Percentiles rank a stretch among this genome's conserved stretches.
Conservation (phyloP, 2,888 invertebrate species). For the Elysia crispata region DNA sequence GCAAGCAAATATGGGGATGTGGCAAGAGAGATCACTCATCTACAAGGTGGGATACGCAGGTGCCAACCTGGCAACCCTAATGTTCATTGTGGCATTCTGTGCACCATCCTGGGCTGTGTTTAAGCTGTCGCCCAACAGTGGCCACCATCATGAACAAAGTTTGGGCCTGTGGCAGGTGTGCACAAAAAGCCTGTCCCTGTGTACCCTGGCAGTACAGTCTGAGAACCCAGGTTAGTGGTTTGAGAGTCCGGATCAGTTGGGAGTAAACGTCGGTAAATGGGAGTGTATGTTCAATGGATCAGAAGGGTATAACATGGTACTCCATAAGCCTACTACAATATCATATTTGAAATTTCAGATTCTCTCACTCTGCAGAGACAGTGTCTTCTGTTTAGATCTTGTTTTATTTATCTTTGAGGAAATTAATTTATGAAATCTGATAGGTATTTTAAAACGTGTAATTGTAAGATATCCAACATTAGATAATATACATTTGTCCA, state of each 20-base stretch:
- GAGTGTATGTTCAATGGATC: too few relatives aligned
- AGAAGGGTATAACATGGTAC: too few relatives aligned
- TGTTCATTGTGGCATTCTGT: conserved; percentile 47
- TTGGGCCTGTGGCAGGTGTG: conserved; percentile 46
- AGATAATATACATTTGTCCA: too few relatives aligned
- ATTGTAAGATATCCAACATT: too few relatives aligned
- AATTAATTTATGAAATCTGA: too few relatives aligned
- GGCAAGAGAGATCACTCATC: conserved; percentile 31
- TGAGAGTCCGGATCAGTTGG: background rate
- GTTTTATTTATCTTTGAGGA: too few relatives aligned
- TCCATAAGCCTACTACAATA: too few relatives aligned
- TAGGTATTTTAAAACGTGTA: too few relatives aligned
- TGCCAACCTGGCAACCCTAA: conserved; percentile 14
- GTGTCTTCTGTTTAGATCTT: too few relatives aligned
- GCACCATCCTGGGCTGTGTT: conserved; percentile 42
- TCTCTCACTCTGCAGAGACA: too few relatives aligned
- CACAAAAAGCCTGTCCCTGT: conserved; percentile 29
- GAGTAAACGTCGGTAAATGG: too few relatives aligned
- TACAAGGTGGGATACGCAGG: conserved; percentile 45
- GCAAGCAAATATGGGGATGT: conserved; percentile 36
- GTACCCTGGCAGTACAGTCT: conserved; percentile 27
- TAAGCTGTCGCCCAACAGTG: background rate
- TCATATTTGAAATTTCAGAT: too few relatives aligned
- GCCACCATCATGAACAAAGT: background rate
- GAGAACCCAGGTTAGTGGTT: conserved; percentile 31